Evolutionary conservation across 2,113 vertebrate genomes (phyloP).

Genomic region (Panthera leo): DNA sequence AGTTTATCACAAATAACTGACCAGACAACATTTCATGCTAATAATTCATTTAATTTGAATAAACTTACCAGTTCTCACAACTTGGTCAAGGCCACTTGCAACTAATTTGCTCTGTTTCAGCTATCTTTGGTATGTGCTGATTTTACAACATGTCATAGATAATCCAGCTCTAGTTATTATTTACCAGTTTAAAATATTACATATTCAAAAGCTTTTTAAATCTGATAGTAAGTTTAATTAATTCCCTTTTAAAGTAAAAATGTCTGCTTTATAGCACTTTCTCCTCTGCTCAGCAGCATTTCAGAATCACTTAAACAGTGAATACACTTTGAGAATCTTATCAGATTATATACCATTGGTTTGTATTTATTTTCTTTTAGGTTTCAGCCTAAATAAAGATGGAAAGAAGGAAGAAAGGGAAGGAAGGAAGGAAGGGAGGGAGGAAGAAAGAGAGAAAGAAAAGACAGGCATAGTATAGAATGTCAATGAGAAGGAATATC

Average conservation of each 20-base stretch:
- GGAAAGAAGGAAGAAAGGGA: background rate
- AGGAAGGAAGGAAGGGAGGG: background rate
- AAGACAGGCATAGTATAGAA: background rate
- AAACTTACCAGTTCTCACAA: background rate
- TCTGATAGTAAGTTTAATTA: background rate
- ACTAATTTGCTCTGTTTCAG: conserved; percentile 7
- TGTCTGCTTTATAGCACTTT: background rate
- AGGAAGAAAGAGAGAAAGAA: background rate
- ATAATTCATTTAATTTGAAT: conserved; percentile 26
- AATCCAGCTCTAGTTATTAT: conserved; percentile 6
- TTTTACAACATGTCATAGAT: background rate
- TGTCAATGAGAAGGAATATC: background rate
- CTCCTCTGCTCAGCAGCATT: background rate
- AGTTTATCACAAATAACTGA: background rate
- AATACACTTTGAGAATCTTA: background rate
- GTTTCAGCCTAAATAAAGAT: background rate
- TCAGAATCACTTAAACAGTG: background rate
- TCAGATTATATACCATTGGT: background rate
- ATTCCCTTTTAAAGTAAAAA: background rate
- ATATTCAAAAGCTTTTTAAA: background rate
- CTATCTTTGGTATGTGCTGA: background rate
- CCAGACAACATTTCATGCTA: background rate
- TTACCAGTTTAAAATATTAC: background rate
- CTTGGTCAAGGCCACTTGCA: background rate
- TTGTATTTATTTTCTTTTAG: background rate